Conservation (phyloP, 2,888 invertebrate species). For the Reticulitermes lucifugus region DNA sequence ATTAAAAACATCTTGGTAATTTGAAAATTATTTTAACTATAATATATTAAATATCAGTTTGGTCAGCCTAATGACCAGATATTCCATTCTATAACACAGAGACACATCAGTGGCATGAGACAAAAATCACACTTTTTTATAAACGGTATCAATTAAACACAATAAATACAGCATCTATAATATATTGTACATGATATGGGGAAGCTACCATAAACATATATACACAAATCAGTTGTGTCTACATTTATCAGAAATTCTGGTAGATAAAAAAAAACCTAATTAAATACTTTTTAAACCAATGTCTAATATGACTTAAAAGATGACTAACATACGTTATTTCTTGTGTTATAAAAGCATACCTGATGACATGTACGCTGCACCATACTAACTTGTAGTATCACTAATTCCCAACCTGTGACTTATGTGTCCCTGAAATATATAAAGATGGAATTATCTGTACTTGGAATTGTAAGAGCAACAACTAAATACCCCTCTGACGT, state of each 20-base stretch:
- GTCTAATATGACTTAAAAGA: conserved; percentile 3
- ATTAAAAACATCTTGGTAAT: background rate
- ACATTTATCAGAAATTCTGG: background rate
- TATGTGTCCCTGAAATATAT: background rate
- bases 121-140: background rate
- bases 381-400: background rate
- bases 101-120: conserved; percentile 10
- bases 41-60: conserved; percentile 17
- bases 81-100: conserved; percentile 19
- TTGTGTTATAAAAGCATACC: conserved; percentile 4
- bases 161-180: conserved; percentile 41
- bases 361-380: conserved; percentile 23
- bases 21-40: background rate
- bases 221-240: conserved; percentile 24
- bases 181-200: conserved; percentile 22
- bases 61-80: background rate
- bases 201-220: conserved; percentile 34
- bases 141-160: background rate
- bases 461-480: too few relatives aligned
- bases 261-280: background rate
- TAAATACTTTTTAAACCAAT: conserved; percentile 24
- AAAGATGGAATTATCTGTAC: background rate
- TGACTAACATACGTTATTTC: background rate
- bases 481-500: too few relatives aligned
- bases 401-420: conserved; percentile 10